Base-by-base conservation (phyloP, 2,797 vertebrate species). In the Sebastes ruberrimus region DNA sequence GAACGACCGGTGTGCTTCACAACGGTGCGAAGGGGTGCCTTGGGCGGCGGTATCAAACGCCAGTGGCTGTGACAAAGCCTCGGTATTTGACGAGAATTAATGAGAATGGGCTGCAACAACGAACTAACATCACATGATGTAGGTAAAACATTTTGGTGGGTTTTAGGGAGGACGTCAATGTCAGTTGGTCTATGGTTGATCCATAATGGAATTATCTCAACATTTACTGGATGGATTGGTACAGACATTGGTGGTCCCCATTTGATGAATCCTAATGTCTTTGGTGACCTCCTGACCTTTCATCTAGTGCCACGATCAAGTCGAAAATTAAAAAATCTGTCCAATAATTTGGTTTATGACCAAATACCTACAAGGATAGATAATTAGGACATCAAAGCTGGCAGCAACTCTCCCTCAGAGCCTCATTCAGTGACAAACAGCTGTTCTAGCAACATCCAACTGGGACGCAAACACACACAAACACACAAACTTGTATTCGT, bases 301-400 rank as follows among this genome's bases (percentile, higher is more conserved):
- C 18, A 10, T 67, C 27, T 14, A 30, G 42, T 3, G 2, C 18
- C 65, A n/a, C 6, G 2, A 67, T 52, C 10, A n/a, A 7, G 18
- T 49, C 22, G 14, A 56, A 14, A 25, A 20, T 49, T 4, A 2
- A 20, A 49, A 49, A 49, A 49, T 8, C 46, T 49, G 46, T 49
- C 46, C 46, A 49, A 20, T 49, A 49, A 18, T 49, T 49, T 49
- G 46, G 16, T 49, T 18, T 49, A 49, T 49, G 46, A 8, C 46
- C 46, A 20, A 49, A 81, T 46, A 80, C 76, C 83, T 38, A 86
- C 83, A 81, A 27, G 63, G 62, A 83, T 74, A 60, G 75, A 83
- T 92, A 85, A 91, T 90, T 89, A 88, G 80, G 85, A 93, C 86
- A 93, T 94, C 91, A 93, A 93, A 91, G 89, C 86, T 60, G 82